Evolutionary conservation across 2,888 invertebrate genomes (phyloP), one percentile per base, ranked within the genome.

Genomic region (Diaprepes abbreviatus): DNA sequence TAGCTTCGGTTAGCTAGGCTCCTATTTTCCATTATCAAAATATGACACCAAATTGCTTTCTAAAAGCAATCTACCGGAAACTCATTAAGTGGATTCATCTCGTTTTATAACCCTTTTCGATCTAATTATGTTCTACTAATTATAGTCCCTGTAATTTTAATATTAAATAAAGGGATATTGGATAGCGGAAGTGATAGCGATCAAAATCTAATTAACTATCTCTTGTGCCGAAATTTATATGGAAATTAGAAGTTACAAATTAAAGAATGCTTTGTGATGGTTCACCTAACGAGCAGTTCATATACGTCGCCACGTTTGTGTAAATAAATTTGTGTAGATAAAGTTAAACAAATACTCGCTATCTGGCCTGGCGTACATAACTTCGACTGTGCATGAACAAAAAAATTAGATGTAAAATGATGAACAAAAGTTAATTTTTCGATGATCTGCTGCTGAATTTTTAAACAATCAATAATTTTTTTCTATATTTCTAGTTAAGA

Each of bases 161-260:
- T 60, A 33, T 19, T 48, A 60, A 60, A 48, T 60, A 60, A 21
- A 24, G 60, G 19, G 28, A 16, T 50, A 50, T 28, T 28, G 28
- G 28, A 50, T 28, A 28, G 14, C 48, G 2, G 16, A 19, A 21
- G 45, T n/a, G 6, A 28, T 28, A 14, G 3, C 28, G 28, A 50
- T 50, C 21, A 50, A 50, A 50, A 50, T 28, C 16, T 28, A 50
- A 28, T 28, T 50, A 50, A 28, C 16, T 50, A 12, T 14, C 14
- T 9, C 2, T 24, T 24, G 48, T 50, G 24, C n/a, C 10, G 5
- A 28, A 28, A 28, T 28, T 28, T 14, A 28, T 14, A 28, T 28
- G 48, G 19, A 48, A 48, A 48, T 28, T 24, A 7, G 24, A 14
- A 7, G 7, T 7, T 12, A n/a, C 2, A 16, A 5, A 17, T 9